Evolutionary conservation across 1,140 invertebrate species (phyloP).

Genomic region (Dendroctonus ponderosae): DNA sequence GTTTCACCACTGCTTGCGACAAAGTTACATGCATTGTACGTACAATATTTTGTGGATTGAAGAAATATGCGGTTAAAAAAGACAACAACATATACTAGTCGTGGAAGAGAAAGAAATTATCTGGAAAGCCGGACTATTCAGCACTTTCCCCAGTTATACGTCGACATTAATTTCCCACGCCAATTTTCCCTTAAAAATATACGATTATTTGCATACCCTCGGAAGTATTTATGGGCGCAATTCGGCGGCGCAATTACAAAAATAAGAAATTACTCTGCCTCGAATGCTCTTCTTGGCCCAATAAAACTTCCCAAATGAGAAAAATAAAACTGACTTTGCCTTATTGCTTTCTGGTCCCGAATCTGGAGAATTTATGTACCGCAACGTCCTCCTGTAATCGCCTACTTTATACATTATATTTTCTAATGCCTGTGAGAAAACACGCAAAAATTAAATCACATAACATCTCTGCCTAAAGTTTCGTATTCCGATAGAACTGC

Average conservation of each 20-base stretch:
- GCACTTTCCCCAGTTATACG: constrained; percentile 27
- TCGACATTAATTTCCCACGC: constrained; percentile 31
- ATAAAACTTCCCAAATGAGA: constrained; percentile 30
- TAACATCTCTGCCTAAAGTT: neutral
- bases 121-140: constrained; percentile 20
- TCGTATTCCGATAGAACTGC: neutral
- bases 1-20: too few species aligned
- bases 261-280: constrained; percentile 30
- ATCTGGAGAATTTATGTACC: constrained; percentile 15
- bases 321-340: constrained; percentile 25
- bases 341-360: constrained; percentile 24
- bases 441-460: too few species aligned
- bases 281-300: constrained; percentile 20
- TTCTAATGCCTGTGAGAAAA: too few species aligned
- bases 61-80: too few species aligned
- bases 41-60: too few species aligned
- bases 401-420: too few species aligned
- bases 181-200: constrained; percentile 33
- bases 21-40: too few species aligned
- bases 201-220: constrained; percentile 35
- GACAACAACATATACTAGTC: constrained; percentile 11
- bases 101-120: constrained; percentile 21
- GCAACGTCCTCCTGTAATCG: neutral
- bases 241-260: constrained; percentile 32
- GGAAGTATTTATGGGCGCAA: constrained; percentile 33